Base-by-base conservation (phyloP, 2,888 invertebrate genomes). In the Sepioteuthis lessoniana region DNA sequence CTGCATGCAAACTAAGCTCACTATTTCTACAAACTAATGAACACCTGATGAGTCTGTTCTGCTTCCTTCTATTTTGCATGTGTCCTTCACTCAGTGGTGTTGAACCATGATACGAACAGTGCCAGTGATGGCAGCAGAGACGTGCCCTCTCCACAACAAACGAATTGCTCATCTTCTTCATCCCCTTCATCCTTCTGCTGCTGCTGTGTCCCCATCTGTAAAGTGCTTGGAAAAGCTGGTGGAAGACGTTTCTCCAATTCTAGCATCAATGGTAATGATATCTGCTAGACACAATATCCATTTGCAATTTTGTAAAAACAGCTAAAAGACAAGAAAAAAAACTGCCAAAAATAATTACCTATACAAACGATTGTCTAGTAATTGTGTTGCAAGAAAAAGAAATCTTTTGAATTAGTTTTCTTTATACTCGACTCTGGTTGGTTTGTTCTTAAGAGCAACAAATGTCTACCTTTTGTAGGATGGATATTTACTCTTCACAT, bases 21-120 rank as follows among this genome's bases (percentile, higher is more conserved):
- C 76, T 16, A 3, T 55, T 55, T 4, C 76, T 35, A 7, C 76
- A n/a, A 8, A 1, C 76, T 13, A 16, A 25, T 55, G 55, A 55
- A 5, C 76, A 13, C 13, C n/a, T 76, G n/a, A n/a, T 76, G 35
- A 76, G n/a, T n/a, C 13, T 76, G 16, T 76, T 76, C 76, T 76
- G 76, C 76, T 76, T 76, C n/a, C 76, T 76, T 76, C 76, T 76
- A 76, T 76, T 76, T 76, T 76, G 76, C 76, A 76, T 76, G n/a
- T 76, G 76, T 76, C n/a, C 76, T n/a, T 76, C 76, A n/a, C n/a
- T n/a, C 76, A 76, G 76, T 76, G n/a, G 76, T 76, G n/a, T 76
- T 76, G 76, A 76, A 76, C 76, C n/a, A 76, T 76, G 76, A 76
- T n/a, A n/a, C n/a, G n/a, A 76, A 76, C 76, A 76, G 76, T n/a